Base-by-base conservation (phyloP, 2,888 invertebrate genomes). In the Gari tellinella region DNA sequence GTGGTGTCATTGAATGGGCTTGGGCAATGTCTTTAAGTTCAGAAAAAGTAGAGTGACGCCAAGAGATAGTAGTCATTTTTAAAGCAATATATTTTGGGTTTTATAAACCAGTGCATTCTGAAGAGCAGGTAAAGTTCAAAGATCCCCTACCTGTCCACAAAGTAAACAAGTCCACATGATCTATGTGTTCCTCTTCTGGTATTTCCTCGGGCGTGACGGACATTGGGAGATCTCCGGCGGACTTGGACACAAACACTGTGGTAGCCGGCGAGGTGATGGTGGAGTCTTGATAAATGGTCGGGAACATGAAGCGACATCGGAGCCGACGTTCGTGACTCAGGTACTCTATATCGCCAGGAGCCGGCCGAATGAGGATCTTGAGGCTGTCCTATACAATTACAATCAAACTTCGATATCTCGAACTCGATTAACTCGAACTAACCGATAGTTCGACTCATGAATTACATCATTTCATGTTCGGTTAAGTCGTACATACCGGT, bases 271-370 rank as follows among this genome's bases (percentile, higher is more conserved):
- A 65, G n/a, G 52, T 63, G 2, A 58, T 43, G 21, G 43, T 49
- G 15, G 65, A 65, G 52, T 69, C 57, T 26, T 72, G 65, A 23
- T 74, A 62, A 17, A 73, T 78, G 2, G 73, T 72, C 1, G 80
- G 84, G 57, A 83, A 83, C 77, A 78, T 82, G 41, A 75, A 65
- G 7, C 64, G 72, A 58, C 77, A 80, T 5, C 80, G 58, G 2
- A 80, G 56, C 38, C 72, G 60, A 4, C 81, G 45, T 52, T 77
- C 80, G 4, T 67, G 64, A 14, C 60, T 58, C 15, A 77, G 26
- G 37, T 64, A 58, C 5, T 66, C 63, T 1, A 67, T 10, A 48
- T 83, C 84, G 8, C 72, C 78, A 0, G 81, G 81, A 2, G 67
- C 70, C 12, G 76, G 74, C 5, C 68, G 65, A 21, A 61, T 68